phyloP scores from a whole-genome alignment of 2,888 invertebrate genomes.

The Drosophila setosimentum region DNA sequence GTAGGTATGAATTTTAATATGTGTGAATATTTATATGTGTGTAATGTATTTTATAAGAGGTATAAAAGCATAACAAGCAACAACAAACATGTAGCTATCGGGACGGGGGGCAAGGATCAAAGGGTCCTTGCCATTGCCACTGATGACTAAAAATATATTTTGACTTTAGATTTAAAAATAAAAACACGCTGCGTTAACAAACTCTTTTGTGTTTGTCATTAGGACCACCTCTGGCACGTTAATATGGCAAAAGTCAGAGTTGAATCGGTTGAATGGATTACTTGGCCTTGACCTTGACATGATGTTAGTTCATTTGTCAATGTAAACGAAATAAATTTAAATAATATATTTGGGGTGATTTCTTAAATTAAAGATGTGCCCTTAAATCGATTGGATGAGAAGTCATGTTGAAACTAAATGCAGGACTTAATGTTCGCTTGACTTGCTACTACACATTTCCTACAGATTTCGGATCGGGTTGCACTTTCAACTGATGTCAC shows the following conservation, averaged over 20 bases:
- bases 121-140: constrained; percentile 32
- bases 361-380: not conserved
- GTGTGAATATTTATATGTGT: constrained; percentile 64
- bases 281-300: not conserved
- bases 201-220: constrained; percentile 4
- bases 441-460: not conserved
- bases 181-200: constrained; percentile 13
- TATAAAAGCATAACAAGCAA: constrained; percentile 40
- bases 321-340: not conserved
- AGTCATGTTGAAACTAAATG: not conserved
- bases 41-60: constrained; percentile 56
- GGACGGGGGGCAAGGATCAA: constrained; percentile 38
- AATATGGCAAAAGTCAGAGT: constrained; percentile 6
- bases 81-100: constrained; percentile 4
- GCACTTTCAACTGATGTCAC: constrained; percentile 1
- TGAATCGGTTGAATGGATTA: not conserved
- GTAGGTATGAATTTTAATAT: constrained; percentile 71
- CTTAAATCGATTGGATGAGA: not conserved
- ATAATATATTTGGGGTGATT: not conserved
- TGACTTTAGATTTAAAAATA: constrained; percentile 23
- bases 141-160: constrained; percentile 12
- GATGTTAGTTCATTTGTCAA: not conserved
- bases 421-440: not conserved
- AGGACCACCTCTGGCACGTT: not conserved
- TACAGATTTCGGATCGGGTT: not conserved